Base-by-base conservation (phyloP, 1,140 invertebrate genomes). In the Radopholus similis region DNA sequence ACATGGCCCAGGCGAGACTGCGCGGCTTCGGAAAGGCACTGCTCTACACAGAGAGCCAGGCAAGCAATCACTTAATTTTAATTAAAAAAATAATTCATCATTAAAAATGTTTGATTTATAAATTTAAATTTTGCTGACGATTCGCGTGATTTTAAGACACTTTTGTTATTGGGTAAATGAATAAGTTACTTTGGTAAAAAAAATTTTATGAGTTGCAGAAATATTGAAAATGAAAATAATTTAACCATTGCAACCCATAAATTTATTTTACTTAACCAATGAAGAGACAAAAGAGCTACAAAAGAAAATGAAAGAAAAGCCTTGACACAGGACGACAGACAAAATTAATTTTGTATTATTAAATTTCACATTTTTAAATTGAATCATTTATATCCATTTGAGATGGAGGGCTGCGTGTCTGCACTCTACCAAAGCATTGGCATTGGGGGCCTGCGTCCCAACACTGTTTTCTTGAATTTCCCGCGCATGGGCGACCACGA, bases 391-490 rank as follows among this genome's bases (percentile, higher is more conserved):
- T 9, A 4, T 21, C 13, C 11, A 26, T n/a, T 28, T 38, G 51
- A 80, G 78, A 73, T 77, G 26, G 68, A 71, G 26, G 77, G 77
- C 23, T 70, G 72, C 57, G 75, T 81, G 35, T 82, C 80, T 21
- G 74, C 80, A 15, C 55, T 81, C 1, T 89, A 97, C 53, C 95
- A 99, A 86, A 93, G 91, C 15, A 90, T 91, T 54, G 96, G 96
- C 32, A 85, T 99, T 1, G 95, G 95, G 60, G 95, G 95, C 4
- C 88, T 99, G 85, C 94, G 95, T 83, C 95, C 94, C 18, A 99
- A 99, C 82, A 97, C 95, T 1, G 93, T 98, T 11, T 92, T 98
- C 75, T 85, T 98, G 30, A 94, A 94, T 5, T 98, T 95, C 93
- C 95, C 95, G 0, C 68, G 75, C 91, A 94, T 81, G 89, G 90